A percentile compares a stretch with the other conserved stretches of the same genome.
These are phyloP conservation scores for Alaudala cheleensis DNA, from an alignment of 2,113 vertebrate species.

Conservation along the genomic window DNA sequence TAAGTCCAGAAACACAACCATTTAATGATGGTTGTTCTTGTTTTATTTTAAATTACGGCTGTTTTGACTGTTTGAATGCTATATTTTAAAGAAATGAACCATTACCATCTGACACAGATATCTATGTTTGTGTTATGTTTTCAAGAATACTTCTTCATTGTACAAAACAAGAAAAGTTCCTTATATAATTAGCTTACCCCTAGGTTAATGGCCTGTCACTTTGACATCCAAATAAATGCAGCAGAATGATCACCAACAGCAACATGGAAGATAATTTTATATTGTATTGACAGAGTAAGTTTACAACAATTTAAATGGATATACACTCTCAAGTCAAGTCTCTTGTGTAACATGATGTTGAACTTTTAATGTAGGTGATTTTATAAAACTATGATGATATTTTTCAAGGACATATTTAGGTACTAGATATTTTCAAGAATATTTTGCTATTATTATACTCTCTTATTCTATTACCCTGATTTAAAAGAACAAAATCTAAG, in stretches of 20 bases:
- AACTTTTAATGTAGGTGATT: neutral
- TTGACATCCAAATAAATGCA: slow-evolving; percentile 46
- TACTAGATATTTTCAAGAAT: neutral
- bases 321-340: neutral
- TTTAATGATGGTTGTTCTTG: slow-evolving; percentile 53
- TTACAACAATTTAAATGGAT: slow-evolving; percentile 29
- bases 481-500: neutral
- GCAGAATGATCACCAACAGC: slow-evolving; percentile 12
- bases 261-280: slow-evolving; percentile 24
- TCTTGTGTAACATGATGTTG: neutral
- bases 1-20: slow-evolving; percentile 61
- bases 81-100: slow-evolving; percentile 22
- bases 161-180: slow-evolving; percentile 48
- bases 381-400: neutral
- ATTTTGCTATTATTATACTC: neutral
- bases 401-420: neutral
- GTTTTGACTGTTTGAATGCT: slow-evolving; percentile 25
- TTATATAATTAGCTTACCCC: slow-evolving; percentile 59
- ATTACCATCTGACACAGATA: slow-evolving; percentile 6
- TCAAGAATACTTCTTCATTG: neutral
- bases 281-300: slow-evolving; percentile 7
- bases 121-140: slow-evolving; percentile 25
- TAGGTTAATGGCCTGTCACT: slow-evolving; percentile 43
- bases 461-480: neutral
- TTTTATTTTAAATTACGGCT: slow-evolving; percentile 50